phyloP scores from a whole-genome alignment of 2,113 vertebrate genomes.

The Hippotragus niger region DNA sequence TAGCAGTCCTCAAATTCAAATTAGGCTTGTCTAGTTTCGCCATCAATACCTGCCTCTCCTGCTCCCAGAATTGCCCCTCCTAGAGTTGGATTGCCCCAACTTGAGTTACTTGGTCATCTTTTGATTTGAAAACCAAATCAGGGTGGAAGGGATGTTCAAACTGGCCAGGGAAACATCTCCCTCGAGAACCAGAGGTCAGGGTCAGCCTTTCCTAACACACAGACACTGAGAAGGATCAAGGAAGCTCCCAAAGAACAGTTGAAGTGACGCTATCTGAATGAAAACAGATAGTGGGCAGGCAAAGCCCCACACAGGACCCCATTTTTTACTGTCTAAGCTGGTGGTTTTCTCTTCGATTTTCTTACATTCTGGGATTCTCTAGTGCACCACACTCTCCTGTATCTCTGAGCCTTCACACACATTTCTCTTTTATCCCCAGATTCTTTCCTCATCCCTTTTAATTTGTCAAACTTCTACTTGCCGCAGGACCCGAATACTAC shows the following conservation, averaged over 20 bases:
- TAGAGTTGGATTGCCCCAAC: fast-evolving
- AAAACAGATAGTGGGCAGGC: fast-evolving
- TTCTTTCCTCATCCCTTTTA: background rate
- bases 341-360: background rate
- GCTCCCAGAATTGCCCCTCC: background rate
- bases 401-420: background rate
- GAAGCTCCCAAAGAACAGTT: fast-evolving
- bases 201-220: background rate
- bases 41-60: background rate
- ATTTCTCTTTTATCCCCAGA: background rate
- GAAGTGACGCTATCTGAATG: fast-evolving
- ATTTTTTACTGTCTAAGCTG: background rate
- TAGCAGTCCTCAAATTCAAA: background rate
- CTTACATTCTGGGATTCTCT: background rate
- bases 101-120: background rate
- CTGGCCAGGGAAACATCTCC: background rate
- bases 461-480: background rate
- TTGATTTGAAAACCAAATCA: background rate
- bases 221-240: background rate
- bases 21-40: background rate
- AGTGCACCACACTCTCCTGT: fast-evolving
- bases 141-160: background rate
- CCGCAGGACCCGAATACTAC: background rate
- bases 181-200: background rate
- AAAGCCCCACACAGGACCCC: background rate